phyloP scores from a whole-genome alignment of 2,888 invertebrate species.

The Aphodius sticticus region DNA sequence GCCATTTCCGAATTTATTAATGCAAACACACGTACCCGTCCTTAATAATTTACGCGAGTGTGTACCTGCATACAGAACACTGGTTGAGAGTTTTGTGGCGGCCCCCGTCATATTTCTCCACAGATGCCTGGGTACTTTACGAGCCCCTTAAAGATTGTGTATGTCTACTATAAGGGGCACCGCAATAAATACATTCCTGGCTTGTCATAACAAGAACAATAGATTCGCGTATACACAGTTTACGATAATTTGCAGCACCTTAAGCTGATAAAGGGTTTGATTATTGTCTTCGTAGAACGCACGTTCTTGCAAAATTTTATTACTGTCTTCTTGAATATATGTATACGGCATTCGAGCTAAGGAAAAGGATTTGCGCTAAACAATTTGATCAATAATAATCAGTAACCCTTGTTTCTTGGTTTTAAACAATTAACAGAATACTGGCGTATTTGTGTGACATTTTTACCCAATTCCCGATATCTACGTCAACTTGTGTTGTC shows the following conservation, averaged over 20 bases:
- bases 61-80: conserved; percentile 23
- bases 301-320: no score
- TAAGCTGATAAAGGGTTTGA: not conserved
- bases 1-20: conserved; percentile 31
- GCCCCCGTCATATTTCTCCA: conserved; percentile 9
- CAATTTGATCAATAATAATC: no score
- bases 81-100: conserved; percentile 10
- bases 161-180: not conserved
- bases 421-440: no score
- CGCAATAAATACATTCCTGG: not conserved
- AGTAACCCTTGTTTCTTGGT: no score
- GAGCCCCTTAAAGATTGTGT: not conserved
- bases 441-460: no score
- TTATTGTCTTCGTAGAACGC: no score
- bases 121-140: not conserved
- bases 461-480: no score
- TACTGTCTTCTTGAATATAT: no score
- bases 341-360: no score
- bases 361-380: no score
- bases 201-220: not conserved
- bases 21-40: conserved; percentile 25
- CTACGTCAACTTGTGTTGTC: no score
- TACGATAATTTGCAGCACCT: not conserved
- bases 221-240: not conserved
- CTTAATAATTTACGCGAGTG: conserved; percentile 33